phyloP scores from a whole-genome alignment of 2,888 invertebrate species.

The Meteorus cinctellus region DNA sequence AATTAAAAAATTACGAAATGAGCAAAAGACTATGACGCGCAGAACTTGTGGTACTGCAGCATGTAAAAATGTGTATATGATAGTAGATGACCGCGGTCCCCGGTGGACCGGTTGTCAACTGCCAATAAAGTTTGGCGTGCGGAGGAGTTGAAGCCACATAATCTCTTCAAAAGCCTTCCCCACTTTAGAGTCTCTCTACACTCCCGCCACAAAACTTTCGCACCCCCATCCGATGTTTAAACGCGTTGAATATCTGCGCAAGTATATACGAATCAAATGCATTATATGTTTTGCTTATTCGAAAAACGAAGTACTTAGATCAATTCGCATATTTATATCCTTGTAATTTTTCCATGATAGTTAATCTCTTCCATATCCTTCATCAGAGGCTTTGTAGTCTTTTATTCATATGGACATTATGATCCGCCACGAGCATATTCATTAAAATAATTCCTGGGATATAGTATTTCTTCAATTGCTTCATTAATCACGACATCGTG shows the following conservation, averaged over 20 bases:
- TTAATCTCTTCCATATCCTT: not conserved
- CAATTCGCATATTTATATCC: not conserved
- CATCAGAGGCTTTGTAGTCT: not conserved
- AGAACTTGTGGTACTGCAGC: not conserved
- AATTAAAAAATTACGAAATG: not conserved
- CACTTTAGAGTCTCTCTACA: conserved; percentile 22
- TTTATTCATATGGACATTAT: not conserved
- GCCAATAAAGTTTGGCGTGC: conserved; percentile 55
- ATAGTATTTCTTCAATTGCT: not conserved
- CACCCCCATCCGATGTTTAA: conserved; percentile 26
- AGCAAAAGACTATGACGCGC: conserved; percentile 22
- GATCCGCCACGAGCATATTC: not conserved
- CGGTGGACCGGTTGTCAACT: conserved; percentile 55
- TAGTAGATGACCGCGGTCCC: not conserved
- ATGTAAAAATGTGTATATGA: not conserved
- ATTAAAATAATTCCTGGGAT: not conserved
- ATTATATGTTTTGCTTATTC: not conserved
- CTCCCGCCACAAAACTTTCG: conserved; percentile 36
- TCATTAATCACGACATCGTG: not conserved
- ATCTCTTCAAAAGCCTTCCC: conserved; percentile 39
- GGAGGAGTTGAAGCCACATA: conserved; percentile 47
- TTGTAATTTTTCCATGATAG: not conserved
- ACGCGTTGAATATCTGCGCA: conserved; percentile 5
- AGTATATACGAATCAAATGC: not conserved
- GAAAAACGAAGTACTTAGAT: not conserved